These are phyloP conservation scores for Oligia latruncula DNA, from an alignment of 2,888 invertebrate genomes.

Conservation along the genomic window DNA sequence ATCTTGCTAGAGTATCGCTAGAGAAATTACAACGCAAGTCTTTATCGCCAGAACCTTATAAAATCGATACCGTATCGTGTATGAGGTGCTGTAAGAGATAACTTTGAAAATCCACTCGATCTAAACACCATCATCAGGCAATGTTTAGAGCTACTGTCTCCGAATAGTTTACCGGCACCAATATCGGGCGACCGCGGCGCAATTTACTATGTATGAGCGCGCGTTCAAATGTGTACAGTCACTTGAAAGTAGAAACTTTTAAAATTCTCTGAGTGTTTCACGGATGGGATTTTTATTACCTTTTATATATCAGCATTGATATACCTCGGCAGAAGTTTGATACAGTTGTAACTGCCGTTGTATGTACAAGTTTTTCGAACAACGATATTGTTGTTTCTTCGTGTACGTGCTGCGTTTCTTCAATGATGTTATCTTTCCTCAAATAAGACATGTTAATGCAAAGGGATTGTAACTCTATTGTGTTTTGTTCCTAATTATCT, in stretches of 20 bases:
- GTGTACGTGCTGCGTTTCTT: conserved; percentile 30
- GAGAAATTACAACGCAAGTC: background rate
- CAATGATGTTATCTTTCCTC: conserved; percentile 41
- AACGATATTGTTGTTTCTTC: conserved; percentile 41
- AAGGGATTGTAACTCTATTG: conserved; percentile 43
- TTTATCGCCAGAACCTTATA: background rate
- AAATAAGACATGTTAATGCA: conserved; percentile 45
- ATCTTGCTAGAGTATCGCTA: background rate
- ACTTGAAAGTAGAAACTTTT: conserved; percentile 66
- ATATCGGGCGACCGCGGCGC: conserved; percentile 62
- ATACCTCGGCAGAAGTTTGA: conserved; percentile 55
- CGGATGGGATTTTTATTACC: conserved; percentile 71
- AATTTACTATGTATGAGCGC: conserved; percentile 72
- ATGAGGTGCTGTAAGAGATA: conserved; percentile 20
- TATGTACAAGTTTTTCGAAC: conserved; percentile 44
- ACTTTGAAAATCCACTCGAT: conserved; percentile 40
- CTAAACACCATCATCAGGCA: conserved; percentile 55
- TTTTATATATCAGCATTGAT: conserved; percentile 69
- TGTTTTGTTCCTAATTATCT: conserved; percentile 50
- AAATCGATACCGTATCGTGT: conserved; percentile 4
- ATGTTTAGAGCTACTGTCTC: conserved; percentile 56
- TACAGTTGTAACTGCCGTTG: conserved; percentile 51
- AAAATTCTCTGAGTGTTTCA: conserved; percentile 60
- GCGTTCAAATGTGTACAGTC: conserved; percentile 63
- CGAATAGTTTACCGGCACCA: conserved; percentile 63